Base-by-base conservation (phyloP, 2,113 vertebrate species). In the Scalopus aquaticus region DNA sequence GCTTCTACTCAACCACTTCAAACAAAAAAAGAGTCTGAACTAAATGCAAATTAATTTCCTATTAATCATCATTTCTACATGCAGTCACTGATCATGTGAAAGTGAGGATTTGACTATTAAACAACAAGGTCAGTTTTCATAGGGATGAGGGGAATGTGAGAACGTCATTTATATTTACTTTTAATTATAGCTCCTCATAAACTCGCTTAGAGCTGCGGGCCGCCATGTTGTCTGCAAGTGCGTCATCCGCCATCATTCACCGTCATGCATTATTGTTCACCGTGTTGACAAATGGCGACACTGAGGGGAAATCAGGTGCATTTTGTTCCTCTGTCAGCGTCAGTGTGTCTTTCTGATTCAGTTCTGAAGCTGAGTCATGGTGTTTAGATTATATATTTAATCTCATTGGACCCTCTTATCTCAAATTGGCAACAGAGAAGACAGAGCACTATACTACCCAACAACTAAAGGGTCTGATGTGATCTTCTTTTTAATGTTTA, bases 361-460 rank as follows among this genome's bases (percentile, higher is more conserved):
- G 1, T 67, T 74, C 54, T 58, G 42, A 91, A 74, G 58, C 77
- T 26, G 10, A 74, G 49, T 64, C 83, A 67, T 49, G 35, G 28
- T 44, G 62, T 93, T 62, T 49, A 39, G 30, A 72, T 81, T 87
- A 10, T 85, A 19, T 35, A 22, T n/a, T 12, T 82, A 37, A 60
- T 82, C 28, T 35, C 54, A 7, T 81, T 69, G 70, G 44, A 56
- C n/a, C 20, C 37, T 46, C 56, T 64, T 32, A 19, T 60, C 62
- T 93, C 69, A 72, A 22, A 30, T 51, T 64, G 16, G 19, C 80
- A 32, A 65, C 70, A 69, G 78, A 91, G 22, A 83, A 88, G 77
- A 73, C 44, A 56, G 37, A 72, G 2, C 30, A 16, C 77, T 91
- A 65, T 77, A 72, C 54, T 35, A 51, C 67, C n/a, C 54, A 30